phyloP scores from a whole-genome alignment of 2,113 vertebrate species.

The Bombycilla garrulus region DNA sequence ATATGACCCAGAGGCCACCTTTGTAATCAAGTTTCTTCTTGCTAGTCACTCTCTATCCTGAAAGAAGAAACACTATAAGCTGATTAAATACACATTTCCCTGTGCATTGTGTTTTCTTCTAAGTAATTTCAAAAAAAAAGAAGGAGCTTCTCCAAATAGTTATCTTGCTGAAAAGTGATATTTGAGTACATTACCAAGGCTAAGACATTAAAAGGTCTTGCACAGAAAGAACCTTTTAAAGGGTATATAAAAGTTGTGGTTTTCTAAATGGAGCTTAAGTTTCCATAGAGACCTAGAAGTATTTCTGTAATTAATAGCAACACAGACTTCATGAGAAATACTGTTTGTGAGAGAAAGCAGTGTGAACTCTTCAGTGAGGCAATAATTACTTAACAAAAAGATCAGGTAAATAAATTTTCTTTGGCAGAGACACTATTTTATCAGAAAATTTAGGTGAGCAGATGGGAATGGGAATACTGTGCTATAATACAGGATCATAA shows the following conservation, averaged over 20 bases:
- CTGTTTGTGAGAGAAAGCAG: neutral
- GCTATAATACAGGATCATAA: neutral
- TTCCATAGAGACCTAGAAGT: neutral
- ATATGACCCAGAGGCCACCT: neutral
- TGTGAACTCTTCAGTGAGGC: neutral
- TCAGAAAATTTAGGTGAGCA: slow-evolving; percentile 1
- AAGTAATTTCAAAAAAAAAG: neutral
- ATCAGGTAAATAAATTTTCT: slow-evolving; percentile 11
- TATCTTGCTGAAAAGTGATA: neutral
- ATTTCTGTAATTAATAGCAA: neutral
- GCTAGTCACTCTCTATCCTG: neutral
- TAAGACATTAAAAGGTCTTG: neutral
- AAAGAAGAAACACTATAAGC: neutral
- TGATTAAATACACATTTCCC: neutral
- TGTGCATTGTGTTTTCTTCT: neutral
- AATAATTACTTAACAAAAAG: neutral
- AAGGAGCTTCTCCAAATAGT: neutral
- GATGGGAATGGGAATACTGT: slow-evolving; percentile 12
- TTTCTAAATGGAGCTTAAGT: neutral
- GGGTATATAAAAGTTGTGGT: neutral
- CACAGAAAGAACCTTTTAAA: neutral
- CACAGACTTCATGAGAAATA: neutral
- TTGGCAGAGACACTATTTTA: neutral
- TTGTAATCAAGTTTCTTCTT: neutral
- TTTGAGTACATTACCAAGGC: neutral